Conservation (phyloP, 2,888 invertebrate genomes). For the Synergus japonicus region DNA sequence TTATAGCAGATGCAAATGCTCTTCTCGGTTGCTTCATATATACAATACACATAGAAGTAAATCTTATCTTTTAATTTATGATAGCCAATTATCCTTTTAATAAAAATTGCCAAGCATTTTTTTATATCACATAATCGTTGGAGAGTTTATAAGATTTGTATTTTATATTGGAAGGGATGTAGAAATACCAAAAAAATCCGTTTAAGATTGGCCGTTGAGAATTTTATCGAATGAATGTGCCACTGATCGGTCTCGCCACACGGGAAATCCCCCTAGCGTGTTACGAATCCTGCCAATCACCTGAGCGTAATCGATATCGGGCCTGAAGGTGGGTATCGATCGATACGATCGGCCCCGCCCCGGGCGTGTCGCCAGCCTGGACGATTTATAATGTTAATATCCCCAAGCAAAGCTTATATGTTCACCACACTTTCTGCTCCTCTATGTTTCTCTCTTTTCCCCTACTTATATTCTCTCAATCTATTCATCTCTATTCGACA, state of each 20-base stretch:
- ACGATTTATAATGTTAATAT: conserved; percentile 76
- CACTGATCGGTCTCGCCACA: conserved; percentile 49
- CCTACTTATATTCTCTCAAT: not conserved
- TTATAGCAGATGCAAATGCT: conserved; percentile 26
- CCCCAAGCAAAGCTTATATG: conserved; percentile 56
- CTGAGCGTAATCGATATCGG: conserved; percentile 74
- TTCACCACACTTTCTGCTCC: conserved; percentile 7
- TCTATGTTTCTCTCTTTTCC: not conserved
- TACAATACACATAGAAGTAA: not conserved
- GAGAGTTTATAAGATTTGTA: not conserved
- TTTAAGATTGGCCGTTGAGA: not conserved
- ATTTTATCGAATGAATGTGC: conserved; percentile 18
- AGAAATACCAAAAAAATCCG: not conserved
- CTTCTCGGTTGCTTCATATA: not conserved
- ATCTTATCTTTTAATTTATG: conserved; percentile 2
- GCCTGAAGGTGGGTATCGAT: conserved; percentile 69
- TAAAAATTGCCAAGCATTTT: not conserved
- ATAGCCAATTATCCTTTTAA: not conserved
- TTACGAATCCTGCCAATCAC: conserved; percentile 76
- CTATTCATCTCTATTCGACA: not conserved
- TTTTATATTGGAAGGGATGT: not conserved
- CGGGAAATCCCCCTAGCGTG: conserved; percentile 66
- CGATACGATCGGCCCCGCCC: conserved; percentile 75
- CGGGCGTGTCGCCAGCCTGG: conserved; percentile 75
- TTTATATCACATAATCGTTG: not conserved